Evolutionary conservation across 2,888 invertebrate genomes (phyloP), one percentile per base, ranked within the genome.

Genomic region (Platycheirus rosarum): DNA sequence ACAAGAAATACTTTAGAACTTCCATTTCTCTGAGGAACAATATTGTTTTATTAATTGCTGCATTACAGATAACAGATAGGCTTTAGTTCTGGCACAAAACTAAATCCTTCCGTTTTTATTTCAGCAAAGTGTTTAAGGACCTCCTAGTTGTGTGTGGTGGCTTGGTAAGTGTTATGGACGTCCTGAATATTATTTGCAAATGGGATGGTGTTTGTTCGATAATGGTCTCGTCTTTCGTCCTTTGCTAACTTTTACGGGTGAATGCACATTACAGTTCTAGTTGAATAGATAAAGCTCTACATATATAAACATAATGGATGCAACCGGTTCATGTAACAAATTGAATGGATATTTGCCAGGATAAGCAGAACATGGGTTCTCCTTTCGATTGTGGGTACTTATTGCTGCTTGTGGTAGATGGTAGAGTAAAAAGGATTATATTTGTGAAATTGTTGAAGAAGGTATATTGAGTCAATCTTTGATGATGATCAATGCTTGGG

Each of bases 181-280:
- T 69, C 51, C 70, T 70, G 49, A 40, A 11, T 60, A 70, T 57
- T 60, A 70, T 70, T 60, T 70, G 57, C 18, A 60, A 70, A 70
- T 46, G 37, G 55, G 11, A 32, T 37, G 29, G 48, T 14, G 29
- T 23, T 63, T 16, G 13, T 4, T 48, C 29, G 40, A 51, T 26
- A 49, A 65, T 35, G 55, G 16, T 32, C 16, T 23, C 23, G 2
- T 23, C 23, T 23, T 11, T 29, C 0, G 3, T 42, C 4, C 53
- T 26, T 44, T 32, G 26, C 46, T 53, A 53, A 57, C 69, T 69
- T 57, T 55, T 74, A 68, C 57, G 74, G 69, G 63, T 57, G 69
- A 74, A 49, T 69, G 74, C 79, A 79, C 79, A 75, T 76, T 66
- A 14, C 26, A 60, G 70, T 76, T 80, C 60, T 69, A 60, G 65